phyloP scores from a whole-genome alignment of 2,888 invertebrate genomes.

The Emmelina monodactyla region DNA sequence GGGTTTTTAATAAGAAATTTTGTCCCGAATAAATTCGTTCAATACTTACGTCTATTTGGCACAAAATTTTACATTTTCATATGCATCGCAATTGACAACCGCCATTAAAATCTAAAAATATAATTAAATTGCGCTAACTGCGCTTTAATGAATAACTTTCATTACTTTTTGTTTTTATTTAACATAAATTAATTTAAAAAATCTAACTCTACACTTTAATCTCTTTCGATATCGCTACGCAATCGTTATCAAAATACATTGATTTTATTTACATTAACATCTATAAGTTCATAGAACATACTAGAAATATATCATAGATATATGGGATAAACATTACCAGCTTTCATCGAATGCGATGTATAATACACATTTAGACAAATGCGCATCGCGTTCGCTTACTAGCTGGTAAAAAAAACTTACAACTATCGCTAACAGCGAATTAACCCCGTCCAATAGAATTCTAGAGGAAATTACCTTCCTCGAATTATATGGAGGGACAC shows the following conservation, averaged over 20 bases:
- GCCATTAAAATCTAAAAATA: no score
- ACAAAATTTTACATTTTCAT: conserved; percentile 41
- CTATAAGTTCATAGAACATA: conserved; percentile 94
- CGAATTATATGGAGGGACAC: conserved; percentile 56
- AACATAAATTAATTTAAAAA: no score
- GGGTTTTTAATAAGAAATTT: conserved; percentile 39
- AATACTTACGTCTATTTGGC: conserved; percentile 47
- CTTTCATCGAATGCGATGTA: conserved; percentile 42
- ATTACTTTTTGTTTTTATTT: no score
- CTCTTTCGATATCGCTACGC: conserved; percentile 8
- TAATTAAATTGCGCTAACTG: no score
- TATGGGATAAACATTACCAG: conserved; percentile 91
- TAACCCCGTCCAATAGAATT: conserved; percentile 52
- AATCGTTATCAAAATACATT: conserved; percentile 24
- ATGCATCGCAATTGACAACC: conserved; percentile 16
- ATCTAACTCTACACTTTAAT: no score
- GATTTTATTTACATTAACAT: conserved; percentile 7
- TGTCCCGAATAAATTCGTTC: conserved; percentile 52
- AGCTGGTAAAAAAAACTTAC: conserved; percentile 54
- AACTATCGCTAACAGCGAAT: conserved; percentile 37
- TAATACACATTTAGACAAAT: conserved; percentile 12
- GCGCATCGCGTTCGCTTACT: conserved; percentile 32
- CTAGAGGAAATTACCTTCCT: conserved; percentile 65
- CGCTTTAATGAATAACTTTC: no score
- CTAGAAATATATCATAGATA: conserved; percentile 97